Evolutionary conservation across 2,113 vertebrate genomes (phyloP).

Genomic region (Scomber scombrus): DNA sequence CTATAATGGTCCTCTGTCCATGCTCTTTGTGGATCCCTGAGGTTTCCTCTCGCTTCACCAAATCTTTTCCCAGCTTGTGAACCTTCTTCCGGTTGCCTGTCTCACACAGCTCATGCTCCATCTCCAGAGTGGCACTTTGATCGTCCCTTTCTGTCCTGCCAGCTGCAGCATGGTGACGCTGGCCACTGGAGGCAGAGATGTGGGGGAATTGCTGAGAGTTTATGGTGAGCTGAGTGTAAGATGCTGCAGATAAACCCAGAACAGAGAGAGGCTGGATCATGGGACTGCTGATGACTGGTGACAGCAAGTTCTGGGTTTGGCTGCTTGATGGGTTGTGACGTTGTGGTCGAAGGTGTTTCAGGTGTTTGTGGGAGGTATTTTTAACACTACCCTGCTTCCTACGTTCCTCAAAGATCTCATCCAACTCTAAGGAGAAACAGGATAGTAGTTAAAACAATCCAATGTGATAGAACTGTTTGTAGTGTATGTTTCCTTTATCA

Average conservation of each 20-base stretch:
- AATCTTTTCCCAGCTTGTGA: constrained; percentile 20
- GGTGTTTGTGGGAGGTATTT: constrained; percentile 37
- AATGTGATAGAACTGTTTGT: background rate
- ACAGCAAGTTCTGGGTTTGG: constrained; percentile 27
- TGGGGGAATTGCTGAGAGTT: constrained; percentile 51
- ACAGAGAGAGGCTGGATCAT: constrained; percentile 53
- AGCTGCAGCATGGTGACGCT: background rate
- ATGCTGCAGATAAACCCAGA: constrained; percentile 31
- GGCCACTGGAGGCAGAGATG: constrained; percentile 35
- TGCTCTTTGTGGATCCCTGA: constrained; percentile 41
- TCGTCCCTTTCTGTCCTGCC: constrained; percentile 23
- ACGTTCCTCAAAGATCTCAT: constrained; percentile 45
- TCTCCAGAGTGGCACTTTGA: background rate
- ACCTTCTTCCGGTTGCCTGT: constrained; percentile 15
- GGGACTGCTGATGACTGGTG: constrained; percentile 33
- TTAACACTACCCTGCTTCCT: constrained; percentile 46
- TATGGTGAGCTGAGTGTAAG: constrained; percentile 45
- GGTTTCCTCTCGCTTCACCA: constrained; percentile 14
- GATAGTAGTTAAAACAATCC: background rate
- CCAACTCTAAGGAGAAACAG: constrained; percentile 49
- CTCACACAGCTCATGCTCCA: constrained; percentile 16
- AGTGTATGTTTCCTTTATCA: background rate
- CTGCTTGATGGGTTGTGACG: constrained; percentile 36
- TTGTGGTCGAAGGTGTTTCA: constrained; percentile 51
- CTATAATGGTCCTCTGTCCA: constrained; percentile 34